Conservation (phyloP, 1,140 invertebrate genomes). For the Holotrichia oblita region DNA sequence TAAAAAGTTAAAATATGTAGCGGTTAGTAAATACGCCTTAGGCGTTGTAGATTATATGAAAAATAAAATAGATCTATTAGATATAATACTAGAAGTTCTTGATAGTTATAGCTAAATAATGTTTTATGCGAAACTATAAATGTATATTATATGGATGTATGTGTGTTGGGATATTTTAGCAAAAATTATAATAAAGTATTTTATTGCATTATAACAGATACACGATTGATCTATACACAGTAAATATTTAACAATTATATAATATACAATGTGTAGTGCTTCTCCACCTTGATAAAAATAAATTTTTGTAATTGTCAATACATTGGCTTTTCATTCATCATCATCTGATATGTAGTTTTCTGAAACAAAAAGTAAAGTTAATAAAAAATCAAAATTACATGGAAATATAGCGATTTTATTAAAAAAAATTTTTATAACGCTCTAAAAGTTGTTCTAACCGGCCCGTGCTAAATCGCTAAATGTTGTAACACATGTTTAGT, state of each 20-base stretch:
- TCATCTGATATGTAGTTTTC: neutral
- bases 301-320: neutral
- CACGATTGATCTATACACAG: constrained; percentile 28
- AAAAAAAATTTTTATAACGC: too few species aligned
- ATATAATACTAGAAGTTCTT: constrained; percentile 38
- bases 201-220: constrained; percentile 31
- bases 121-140: neutral
- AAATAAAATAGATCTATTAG: constrained; percentile 45
- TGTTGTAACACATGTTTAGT: too few species aligned
- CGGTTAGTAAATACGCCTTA: constrained; percentile 10
- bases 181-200: constrained; percentile 30
- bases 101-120: neutral
- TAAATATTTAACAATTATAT: constrained; percentile 36
- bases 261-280: constrained; percentile 19
- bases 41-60: constrained; percentile 45
- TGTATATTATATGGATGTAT: too few species aligned
- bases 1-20: constrained; percentile 24
- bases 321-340: neutral
- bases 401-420: too few species aligned
- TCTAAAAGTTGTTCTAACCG: too few species aligned
- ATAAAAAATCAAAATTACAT: neutral
- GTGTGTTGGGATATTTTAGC: neutral
- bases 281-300: constrained; percentile 15
- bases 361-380: neutral
- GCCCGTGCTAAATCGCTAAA: too few species aligned